Percentiles rank a stretch among this genome's conserved stretches.
Conservation (phyloP, 1,140 invertebrate species). For the Leptoteleia sp. region DNA sequence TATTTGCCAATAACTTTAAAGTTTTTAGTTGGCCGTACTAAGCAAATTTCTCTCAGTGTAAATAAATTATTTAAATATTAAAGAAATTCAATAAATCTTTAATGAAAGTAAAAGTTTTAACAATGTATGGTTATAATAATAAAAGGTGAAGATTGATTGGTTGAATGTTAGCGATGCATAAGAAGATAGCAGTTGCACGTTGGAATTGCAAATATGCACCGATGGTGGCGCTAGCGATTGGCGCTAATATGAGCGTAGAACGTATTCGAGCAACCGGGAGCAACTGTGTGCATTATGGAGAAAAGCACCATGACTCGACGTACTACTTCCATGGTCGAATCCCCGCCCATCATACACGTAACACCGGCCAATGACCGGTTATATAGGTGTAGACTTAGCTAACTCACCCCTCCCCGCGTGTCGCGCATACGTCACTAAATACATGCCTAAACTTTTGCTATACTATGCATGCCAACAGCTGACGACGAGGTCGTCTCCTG, state of each 20-base stretch:
- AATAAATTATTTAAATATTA: no score
- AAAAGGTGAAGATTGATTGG: no score
- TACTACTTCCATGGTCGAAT: constrained; percentile 76
- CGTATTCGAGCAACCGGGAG: not conserved
- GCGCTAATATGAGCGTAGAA: constrained; percentile 1
- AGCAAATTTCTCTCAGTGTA: no score
- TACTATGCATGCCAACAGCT: constrained; percentile 39
- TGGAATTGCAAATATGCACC: constrained; percentile 38
- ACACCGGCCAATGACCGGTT: constrained; percentile 76
- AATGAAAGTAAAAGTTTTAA: no score
- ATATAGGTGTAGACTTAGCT: constrained; percentile 72
- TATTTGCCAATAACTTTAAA: no score
- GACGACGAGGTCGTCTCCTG: constrained; percentile 42
- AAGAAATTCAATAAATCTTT: no score
- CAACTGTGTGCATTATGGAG: constrained; percentile 44
- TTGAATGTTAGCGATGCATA: no score
- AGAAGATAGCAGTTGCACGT: not conserved
- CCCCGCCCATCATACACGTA: constrained; percentile 77
- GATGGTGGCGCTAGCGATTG: constrained; percentile 25
- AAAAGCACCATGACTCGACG: constrained; percentile 74
- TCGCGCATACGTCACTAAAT: constrained; percentile 45
- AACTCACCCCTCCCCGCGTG: constrained; percentile 34
- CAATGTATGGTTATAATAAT: no score
- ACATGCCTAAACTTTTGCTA: constrained; percentile 43
- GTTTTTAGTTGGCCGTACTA: no score